Conservation (phyloP, 2,797 vertebrate species). For the Orestias chungarensis region DNA sequence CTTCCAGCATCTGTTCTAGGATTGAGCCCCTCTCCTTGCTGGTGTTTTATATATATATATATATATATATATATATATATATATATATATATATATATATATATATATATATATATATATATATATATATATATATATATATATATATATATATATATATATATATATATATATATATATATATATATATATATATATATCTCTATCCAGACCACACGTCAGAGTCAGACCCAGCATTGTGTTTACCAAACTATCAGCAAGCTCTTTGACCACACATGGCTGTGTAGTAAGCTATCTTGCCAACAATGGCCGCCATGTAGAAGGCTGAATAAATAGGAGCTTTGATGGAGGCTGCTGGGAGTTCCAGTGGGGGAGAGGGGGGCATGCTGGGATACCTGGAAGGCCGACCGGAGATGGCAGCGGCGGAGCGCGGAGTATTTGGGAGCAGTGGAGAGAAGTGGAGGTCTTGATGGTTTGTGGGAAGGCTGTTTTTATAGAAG, state of each 20-base stretch:
- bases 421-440: constrained; percentile 53
- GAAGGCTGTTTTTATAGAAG: constrained; percentile 78
- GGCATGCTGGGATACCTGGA: constrained; percentile 80
- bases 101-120: too few relatives aligned
- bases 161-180: too few relatives aligned
- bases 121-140: constrained; percentile 2
- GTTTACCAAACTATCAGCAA: constrained; percentile 62
- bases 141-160: too few relatives aligned
- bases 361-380: constrained; percentile 65
- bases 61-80: constrained; percentile 2
- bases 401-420: constrained; percentile 63
- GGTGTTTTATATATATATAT: constrained; percentile 40
- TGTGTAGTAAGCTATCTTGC: constrained; percentile 43
- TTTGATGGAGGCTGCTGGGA: constrained; percentile 78
- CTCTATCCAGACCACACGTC: constrained; percentile 39
- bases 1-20: constrained; percentile 40
- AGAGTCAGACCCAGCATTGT: constrained; percentile 47
- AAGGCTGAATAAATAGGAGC: constrained; percentile 75
- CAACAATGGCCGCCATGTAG: constrained; percentile 76
- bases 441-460: constrained; percentile 51
- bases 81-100: too few relatives aligned
- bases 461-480: constrained; percentile 59
- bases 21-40: constrained; percentile 15
- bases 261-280: constrained; percentile 73
- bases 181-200: too few relatives aligned